Evolutionary conservation across 1,140 invertebrate species (phyloP).

Genomic region (Megalonaias nervosa): DNA sequence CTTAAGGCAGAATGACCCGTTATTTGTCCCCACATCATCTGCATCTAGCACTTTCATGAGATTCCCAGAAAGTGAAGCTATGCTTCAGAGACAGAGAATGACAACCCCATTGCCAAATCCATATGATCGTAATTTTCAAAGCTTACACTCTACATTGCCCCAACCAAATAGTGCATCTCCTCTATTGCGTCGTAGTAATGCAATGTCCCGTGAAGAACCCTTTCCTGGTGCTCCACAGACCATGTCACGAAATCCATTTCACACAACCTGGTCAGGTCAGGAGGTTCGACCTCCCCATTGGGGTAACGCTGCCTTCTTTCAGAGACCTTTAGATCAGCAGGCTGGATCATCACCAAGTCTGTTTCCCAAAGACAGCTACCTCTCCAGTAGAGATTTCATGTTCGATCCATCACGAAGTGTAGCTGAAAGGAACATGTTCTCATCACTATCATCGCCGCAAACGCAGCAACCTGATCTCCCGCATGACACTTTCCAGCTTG

Average conservation of each 20-base stretch:
- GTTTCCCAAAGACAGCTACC: slow-evolving; percentile 62
- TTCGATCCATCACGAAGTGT: slow-evolving; percentile 62
- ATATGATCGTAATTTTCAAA: slow-evolving; percentile 55
- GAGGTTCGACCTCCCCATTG: slow-evolving; percentile 61
- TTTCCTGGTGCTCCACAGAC: slow-evolving; percentile 49
- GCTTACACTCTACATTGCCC: slow-evolving; percentile 48
- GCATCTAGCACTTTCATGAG: slow-evolving; percentile 48
- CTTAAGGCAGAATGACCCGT: slow-evolving; percentile 40
- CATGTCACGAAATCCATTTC: slow-evolving; percentile 63
- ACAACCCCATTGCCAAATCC: slow-evolving; percentile 56
- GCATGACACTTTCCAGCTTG: slow-evolving; percentile 59
- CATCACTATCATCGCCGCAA: slow-evolving; percentile 54
- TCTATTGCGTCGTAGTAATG: slow-evolving; percentile 42
- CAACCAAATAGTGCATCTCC: slow-evolving; percentile 49
- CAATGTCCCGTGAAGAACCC: background rate
- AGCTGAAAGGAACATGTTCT: slow-evolving; percentile 63
- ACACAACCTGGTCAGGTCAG: slow-evolving; percentile 62
- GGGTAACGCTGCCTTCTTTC: slow-evolving; percentile 60
- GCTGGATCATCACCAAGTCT: slow-evolving; percentile 51
- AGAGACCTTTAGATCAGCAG: slow-evolving; percentile 47
- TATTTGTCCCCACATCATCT: slow-evolving; percentile 46
- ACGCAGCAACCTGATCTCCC: slow-evolving; percentile 57
- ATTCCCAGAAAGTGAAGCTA: slow-evolving; percentile 58
- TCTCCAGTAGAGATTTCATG: slow-evolving; percentile 63
- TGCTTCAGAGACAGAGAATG: slow-evolving; percentile 61